phyloP scores from a whole-genome alignment of 2,888 invertebrate species.

The Ethmia dodecea region DNA sequence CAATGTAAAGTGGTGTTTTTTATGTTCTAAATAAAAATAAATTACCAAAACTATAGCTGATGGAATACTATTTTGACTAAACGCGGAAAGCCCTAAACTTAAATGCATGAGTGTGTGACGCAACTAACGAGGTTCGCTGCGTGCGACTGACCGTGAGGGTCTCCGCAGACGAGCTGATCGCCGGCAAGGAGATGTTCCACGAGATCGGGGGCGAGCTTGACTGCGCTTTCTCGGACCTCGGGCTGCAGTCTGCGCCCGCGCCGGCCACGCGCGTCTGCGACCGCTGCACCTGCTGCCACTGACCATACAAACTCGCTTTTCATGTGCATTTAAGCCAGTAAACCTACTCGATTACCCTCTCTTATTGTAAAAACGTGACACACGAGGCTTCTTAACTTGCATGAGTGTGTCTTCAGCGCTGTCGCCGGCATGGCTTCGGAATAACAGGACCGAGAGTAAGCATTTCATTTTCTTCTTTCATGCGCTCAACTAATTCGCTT shows the following conservation, averaged over 20 bases:
- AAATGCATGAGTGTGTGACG: slow-evolving; percentile 39
- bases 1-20: slow-evolving; percentile 26
- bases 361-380: slow-evolving; percentile 1
- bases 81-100: slow-evolving; percentile 8
- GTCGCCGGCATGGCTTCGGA: slow-evolving; percentile 72
- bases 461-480: slow-evolving; percentile 32
- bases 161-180: slow-evolving; percentile 87
- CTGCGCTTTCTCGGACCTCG: slow-evolving; percentile 88
- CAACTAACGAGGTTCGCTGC: slow-evolving; percentile 20
- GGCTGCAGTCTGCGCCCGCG: slow-evolving; percentile 33
- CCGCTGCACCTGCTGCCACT: slow-evolving; percentile 69
- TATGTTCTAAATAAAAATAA: slow-evolving; percentile 41
- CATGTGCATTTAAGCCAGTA: slow-evolving; percentile 56
- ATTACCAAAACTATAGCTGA: slow-evolving; percentile 59
- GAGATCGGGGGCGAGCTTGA: slow-evolving; percentile 95
- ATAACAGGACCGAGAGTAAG: slow-evolving; percentile 64
- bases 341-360: slow-evolving; percentile 17
- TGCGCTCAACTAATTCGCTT: slow-evolving; percentile 39
- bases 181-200: slow-evolving; percentile 94
- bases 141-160: slow-evolving; percentile 41
- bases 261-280: slow-evolving; percentile 40
- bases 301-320: slow-evolving; percentile 27
- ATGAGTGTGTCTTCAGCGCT: slow-evolving; percentile 31
- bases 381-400: slow-evolving; percentile 21
- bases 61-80: slow-evolving; percentile 41